Evolutionary conservation across 2,113 vertebrate genomes (phyloP), one percentile per base, ranked within the genome.

Genomic region (Penelope pileata): DNA sequence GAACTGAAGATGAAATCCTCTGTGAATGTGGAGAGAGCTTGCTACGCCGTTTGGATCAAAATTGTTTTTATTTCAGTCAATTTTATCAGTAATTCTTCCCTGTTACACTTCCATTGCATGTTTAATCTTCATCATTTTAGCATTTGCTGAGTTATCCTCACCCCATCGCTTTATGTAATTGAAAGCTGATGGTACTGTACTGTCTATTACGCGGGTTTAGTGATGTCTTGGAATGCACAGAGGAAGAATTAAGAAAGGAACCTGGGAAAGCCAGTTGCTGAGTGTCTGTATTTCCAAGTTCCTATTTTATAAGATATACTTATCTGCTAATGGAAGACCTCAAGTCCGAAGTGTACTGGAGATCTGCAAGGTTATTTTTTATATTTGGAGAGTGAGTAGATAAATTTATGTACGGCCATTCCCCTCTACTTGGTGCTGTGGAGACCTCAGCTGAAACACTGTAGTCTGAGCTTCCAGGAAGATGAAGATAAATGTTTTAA

Each of bases 311-410:
- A 86, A 77, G 58, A 42, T 79, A 22, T n/a, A 67, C 79, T 42
- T 63, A 63, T 30, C 24, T 70, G 6, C 29, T 84, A 70, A 75
- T 42, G 38, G 29, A 76, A 72, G n/a, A 54, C 34, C 23, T 75
- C 24, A 59, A 32, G 47, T 83, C 15, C 4, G 93, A 63, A 87
- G 51, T 12, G 8, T 45, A 29, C 32, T 78, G 60, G 42, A 87
- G 69, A 63, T 50, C 26, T 68, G 40, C 56, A 67, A 1, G 16
- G 8, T 94, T 93, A 77, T 68, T 60, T 86, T 96, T 96, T 88
- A 75, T 93, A 53, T 96, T 92, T 96, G 89, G 80, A 95, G 94
- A 94, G 54, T 76, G 83, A 83, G 47, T 47, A 81, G 74, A 48
- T 85, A 91, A 88, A 90, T 94, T 94, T 91, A 54, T 91, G 38